Evolutionary conservation across 2,113 vertebrate genomes (phyloP).

Genomic region (Neolamprologus devosi): DNA sequence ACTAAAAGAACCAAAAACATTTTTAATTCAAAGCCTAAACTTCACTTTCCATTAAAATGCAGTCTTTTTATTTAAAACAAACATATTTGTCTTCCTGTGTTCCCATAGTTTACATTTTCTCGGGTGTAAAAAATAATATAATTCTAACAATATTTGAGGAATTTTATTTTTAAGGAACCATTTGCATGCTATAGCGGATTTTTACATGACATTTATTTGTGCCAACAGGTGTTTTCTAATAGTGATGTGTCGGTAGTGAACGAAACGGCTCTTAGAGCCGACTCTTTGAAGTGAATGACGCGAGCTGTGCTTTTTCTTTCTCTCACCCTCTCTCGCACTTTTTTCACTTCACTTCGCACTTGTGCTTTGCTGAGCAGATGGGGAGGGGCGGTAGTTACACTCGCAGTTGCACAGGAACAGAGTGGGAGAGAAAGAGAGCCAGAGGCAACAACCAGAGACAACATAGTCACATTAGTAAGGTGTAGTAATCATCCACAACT

Average conservation of each 20-base stretch:
- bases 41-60: accelerated
- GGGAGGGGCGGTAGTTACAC: too few relatives aligned
- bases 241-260: accelerated
- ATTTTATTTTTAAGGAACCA: neutral
- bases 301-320: accelerated
- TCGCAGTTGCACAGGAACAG: accelerated
- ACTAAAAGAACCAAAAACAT: neutral
- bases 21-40: neutral
- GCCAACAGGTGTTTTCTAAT: too few relatives aligned
- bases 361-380: too few relatives aligned
- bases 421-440: neutral
- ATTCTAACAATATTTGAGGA: accelerated
- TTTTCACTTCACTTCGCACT: too few relatives aligned
- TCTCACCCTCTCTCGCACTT: accelerated
- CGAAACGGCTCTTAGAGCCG: too few relatives aligned
- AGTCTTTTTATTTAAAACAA: neutral
- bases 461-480: neutral
- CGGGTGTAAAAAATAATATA: accelerated
- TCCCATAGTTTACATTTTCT: neutral
- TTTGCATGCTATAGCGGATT: accelerated
- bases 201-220: accelerated
- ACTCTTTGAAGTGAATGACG: accelerated
- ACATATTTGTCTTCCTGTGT: neutral
- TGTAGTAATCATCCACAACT: neutral
- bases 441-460: neutral